Conservation (phyloP, 2,888 invertebrate genomes). For the Anthoptus insignis region DNA sequence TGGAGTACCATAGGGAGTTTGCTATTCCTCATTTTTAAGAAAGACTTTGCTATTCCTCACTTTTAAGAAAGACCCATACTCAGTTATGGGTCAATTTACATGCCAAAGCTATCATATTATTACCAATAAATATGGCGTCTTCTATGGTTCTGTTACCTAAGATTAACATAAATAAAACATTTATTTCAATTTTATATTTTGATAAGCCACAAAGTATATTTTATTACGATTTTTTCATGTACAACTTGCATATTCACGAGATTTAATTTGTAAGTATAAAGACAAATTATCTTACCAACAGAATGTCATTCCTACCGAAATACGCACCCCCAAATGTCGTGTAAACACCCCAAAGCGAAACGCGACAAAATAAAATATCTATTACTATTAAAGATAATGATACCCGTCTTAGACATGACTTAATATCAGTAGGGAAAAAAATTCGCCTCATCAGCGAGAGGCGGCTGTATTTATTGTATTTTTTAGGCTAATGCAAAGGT, state of each 20-base stretch:
- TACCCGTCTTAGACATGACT: constrained; percentile 86
- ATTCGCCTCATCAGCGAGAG: constrained; percentile 77
- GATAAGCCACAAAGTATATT: too few relatives aligned
- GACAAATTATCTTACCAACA: not conserved
- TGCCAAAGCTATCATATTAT: too few relatives aligned
- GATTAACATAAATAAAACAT: too few relatives aligned
- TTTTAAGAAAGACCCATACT: too few relatives aligned
- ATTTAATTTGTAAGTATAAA: not conserved
- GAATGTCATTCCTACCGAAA: constrained; percentile 43
- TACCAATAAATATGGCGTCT: too few relatives aligned
- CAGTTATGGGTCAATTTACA: too few relatives aligned
- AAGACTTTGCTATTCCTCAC: too few relatives aligned
- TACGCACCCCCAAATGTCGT: constrained; percentile 68
- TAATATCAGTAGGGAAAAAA: constrained; percentile 86
- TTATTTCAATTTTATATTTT: too few relatives aligned
- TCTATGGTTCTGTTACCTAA: too few relatives aligned
- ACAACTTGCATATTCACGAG: not conserved
- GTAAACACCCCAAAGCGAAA: constrained; percentile 79
- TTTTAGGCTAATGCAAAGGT: constrained; percentile 53
- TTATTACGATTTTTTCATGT: too few relatives aligned
- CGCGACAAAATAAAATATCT: constrained; percentile 87
- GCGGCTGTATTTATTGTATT: constrained; percentile 57
- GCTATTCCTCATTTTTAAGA: too few relatives aligned
- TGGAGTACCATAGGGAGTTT: too few relatives aligned
- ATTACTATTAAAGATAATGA: constrained; percentile 87